Percentiles rank a stretch among this genome's conserved stretches.
Evolutionary conservation across 2,113 vertebrate genomes (phyloP).

Genomic region (Platycercus adscitus): DNA sequence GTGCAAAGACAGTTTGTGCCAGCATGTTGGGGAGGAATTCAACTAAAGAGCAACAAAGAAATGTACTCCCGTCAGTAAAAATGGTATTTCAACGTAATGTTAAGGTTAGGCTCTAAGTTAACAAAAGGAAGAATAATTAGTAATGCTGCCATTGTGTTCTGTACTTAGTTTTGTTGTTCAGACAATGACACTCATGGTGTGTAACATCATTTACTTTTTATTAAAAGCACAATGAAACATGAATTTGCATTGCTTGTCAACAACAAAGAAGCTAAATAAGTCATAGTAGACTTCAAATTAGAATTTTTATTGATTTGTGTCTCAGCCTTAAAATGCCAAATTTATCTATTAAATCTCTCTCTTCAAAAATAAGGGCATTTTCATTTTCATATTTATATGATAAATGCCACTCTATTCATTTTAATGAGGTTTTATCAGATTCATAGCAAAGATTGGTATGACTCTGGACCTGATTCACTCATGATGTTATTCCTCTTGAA

Average conservation of each 20-base stretch:
- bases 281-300: not conserved
- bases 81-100: not conserved
- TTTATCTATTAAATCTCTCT: not conserved
- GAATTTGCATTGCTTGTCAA: not conserved
- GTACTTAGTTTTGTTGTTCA: not conserved
- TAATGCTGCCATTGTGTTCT: not conserved
- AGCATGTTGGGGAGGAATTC: not conserved
- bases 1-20: slow-evolving; percentile 4
- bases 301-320: slow-evolving; percentile 5
- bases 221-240: not conserved
- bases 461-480: not conserved
- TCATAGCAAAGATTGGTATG: not conserved
- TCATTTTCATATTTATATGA: not conserved
- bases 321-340: not conserved
- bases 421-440: not conserved
- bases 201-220: not conserved
- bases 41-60: not conserved
- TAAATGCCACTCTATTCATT: not conserved
- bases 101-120: slow-evolving; percentile 18
- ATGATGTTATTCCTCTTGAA: not conserved
- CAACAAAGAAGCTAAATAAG: not conserved
- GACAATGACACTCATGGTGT: not conserved
- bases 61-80: not conserved
- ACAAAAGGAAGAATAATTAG: slow-evolving; percentile 20
- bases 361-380: not conserved